Evolutionary conservation across 2,888 invertebrate genomes (phyloP).

Genomic region (Globia sparganii): DNA sequence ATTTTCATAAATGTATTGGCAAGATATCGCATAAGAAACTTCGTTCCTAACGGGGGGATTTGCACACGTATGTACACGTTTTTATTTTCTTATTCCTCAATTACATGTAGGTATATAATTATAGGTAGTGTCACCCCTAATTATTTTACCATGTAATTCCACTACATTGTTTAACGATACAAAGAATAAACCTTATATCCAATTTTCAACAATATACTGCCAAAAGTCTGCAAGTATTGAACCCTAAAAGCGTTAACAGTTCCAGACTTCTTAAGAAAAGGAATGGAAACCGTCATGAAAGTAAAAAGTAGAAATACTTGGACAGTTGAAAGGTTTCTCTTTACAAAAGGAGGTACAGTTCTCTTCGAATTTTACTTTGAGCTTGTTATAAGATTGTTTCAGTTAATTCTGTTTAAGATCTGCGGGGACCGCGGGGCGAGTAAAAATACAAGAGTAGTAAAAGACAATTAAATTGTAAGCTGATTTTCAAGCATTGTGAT

Average conservation of each 20-base stretch:
- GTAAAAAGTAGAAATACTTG: constrained; percentile 46
- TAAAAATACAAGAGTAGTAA: background rate
- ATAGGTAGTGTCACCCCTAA: background rate
- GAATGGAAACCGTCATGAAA: constrained; percentile 21
- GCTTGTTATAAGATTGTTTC: constrained; percentile 42
- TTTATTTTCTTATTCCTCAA: background rate
- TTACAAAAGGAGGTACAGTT: constrained; percentile 3
- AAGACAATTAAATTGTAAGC: constrained; percentile 2
- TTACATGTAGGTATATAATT: too few species aligned
- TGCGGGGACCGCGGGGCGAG: background rate
- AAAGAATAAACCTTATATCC: background rate
- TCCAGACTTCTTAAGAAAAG: constrained; percentile 35
- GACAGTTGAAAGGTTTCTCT: constrained; percentile 28
- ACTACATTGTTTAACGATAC: background rate
- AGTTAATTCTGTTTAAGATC: constrained; percentile 26
- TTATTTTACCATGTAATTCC: too few species aligned
- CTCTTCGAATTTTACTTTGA: constrained; percentile 39
- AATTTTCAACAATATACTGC: background rate
- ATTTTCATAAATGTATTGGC: too few species aligned
- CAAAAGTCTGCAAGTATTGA: too few species aligned
- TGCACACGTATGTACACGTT: too few species aligned
- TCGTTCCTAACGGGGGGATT: too few species aligned
- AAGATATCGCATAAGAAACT: background rate
- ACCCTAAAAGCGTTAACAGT: constrained; percentile 21
- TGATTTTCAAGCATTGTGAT: background rate